These are phyloP conservation scores for Limonius californicus DNA, from an alignment of 1,140 invertebrate species.

Conservation along the genomic window DNA sequence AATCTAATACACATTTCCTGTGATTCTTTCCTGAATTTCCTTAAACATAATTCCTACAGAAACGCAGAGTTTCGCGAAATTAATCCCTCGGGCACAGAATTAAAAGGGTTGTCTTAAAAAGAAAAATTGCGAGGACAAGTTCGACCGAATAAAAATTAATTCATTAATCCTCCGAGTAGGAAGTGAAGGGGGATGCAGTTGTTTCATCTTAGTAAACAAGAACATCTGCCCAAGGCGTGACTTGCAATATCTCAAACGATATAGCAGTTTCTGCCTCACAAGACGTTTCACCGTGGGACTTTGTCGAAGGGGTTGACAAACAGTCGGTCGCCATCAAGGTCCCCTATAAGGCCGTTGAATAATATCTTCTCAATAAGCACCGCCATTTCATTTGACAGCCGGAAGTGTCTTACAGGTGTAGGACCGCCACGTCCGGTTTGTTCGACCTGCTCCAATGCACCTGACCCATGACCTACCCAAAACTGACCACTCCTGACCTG, in stretches of 20 bases:
- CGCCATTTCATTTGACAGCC: constrained; percentile 3
- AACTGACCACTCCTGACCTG: constrained; percentile 6
- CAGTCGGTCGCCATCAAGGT: constrained; percentile 14
- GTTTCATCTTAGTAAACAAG: constrained; percentile 35
- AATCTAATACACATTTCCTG: background rate
- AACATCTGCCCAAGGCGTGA: constrained; percentile 39
- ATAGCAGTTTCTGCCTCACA: constrained; percentile 29
- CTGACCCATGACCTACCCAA: constrained; percentile 21
- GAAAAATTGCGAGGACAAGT: too few relatives aligned
- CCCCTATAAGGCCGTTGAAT: background rate
- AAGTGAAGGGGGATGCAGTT: constrained; percentile 29
- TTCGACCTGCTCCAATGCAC: constrained; percentile 8
- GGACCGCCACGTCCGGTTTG: constrained; percentile 2
- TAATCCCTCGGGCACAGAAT: too few relatives aligned
- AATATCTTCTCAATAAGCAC: constrained; percentile 6
- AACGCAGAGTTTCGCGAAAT: background rate
- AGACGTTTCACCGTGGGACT: constrained; percentile 22
- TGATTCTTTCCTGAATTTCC: background rate
- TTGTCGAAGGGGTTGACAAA: constrained; percentile 22
- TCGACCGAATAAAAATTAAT: background rate
- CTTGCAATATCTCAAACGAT: constrained; percentile 36
- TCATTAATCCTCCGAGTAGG: background rate
- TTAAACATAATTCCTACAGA: background rate
- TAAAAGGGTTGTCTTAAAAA: too few relatives aligned
- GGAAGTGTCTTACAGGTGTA: constrained; percentile 5